These are phyloP conservation scores for Hirundichthys speculiger DNA, from an alignment of 2,113 vertebrate genomes.

Conservation along the genomic window DNA sequence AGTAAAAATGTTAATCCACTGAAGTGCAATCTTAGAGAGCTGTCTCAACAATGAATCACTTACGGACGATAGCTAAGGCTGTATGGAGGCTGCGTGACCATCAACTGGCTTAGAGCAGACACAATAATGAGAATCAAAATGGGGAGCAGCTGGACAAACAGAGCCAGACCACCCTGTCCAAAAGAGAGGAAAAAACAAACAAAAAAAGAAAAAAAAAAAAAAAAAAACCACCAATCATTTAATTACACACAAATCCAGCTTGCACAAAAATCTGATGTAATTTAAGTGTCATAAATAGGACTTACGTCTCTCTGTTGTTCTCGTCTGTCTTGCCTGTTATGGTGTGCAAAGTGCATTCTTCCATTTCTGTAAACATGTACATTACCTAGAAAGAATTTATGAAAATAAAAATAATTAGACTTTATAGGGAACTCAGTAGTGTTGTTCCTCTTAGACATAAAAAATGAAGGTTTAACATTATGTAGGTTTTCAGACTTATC, in stretches of 20 bases:
- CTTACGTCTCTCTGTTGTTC: slow-evolving; percentile 82
- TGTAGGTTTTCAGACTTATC: no score
- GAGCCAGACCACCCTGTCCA: slow-evolving; percentile 93
- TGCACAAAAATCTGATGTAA: background rate
- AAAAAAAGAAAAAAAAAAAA: slow-evolving; percentile 31
- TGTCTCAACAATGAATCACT: slow-evolving; percentile 65
- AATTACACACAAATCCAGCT: background rate
- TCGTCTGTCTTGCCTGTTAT: slow-evolving; percentile 75
- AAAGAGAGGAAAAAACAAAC: slow-evolving; percentile 23
- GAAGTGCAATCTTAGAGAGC: background rate
- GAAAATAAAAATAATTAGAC: no score
- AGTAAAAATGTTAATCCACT: background rate
- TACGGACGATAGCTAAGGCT: slow-evolving; percentile 95
- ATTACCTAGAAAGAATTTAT: slow-evolving; percentile 67
- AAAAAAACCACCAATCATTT: no score
- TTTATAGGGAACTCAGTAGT: no score
- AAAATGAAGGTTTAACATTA: no score
- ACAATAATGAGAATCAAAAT: slow-evolving; percentile 95
- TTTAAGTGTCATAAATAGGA: background rate
- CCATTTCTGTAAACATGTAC: slow-evolving; percentile 85
- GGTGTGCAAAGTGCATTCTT: slow-evolving; percentile 82
- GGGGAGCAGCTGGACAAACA: slow-evolving; percentile 97
- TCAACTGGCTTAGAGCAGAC: slow-evolving; percentile 94
- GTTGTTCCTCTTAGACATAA: no score
- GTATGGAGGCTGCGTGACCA: slow-evolving; percentile 96